These are phyloP conservation scores for Phalanger gymnotis DNA, from an alignment of 2,797 vertebrate species.

Conservation along the genomic window DNA sequence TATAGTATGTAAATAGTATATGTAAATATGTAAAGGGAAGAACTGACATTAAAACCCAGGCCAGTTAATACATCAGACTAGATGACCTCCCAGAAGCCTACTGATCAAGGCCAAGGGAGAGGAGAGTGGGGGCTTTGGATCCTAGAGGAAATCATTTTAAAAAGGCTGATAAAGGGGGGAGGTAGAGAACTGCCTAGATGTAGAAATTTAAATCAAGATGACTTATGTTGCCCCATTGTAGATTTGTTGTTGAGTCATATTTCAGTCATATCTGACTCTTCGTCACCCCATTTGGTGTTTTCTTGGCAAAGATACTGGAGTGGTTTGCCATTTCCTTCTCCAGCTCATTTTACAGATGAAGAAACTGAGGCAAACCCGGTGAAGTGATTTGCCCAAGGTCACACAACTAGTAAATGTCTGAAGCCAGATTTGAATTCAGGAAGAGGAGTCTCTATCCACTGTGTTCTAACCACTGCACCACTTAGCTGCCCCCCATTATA, in stretches of 20 bases:
- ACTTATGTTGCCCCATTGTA: rapidly evolving
- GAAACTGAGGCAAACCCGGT: too few relatives aligned
- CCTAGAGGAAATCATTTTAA: neutral
- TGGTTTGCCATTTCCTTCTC: too few relatives aligned
- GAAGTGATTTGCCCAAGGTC: too few relatives aligned
- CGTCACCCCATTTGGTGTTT: too few relatives aligned
- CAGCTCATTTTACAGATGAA: too few relatives aligned
- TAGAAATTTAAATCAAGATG: neutral
- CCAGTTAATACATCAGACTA: neutral
- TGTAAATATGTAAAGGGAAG: too few relatives aligned
- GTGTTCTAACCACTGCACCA: neutral
- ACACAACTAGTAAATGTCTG: too few relatives aligned
- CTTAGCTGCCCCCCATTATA: neutral
- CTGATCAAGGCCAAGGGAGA: neutral
- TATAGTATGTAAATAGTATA: neutral
- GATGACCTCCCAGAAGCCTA: too few relatives aligned
- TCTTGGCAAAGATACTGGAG: too few relatives aligned
- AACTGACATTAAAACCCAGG: neutral
- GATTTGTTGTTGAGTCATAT: neutral
- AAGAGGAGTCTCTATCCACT: neutral
- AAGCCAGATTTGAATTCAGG: neutral
- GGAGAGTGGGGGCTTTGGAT: neutral
- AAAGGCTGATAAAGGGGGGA: neutral
- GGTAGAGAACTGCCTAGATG: neutral
- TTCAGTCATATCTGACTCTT: too few relatives aligned